Evolutionary conservation across 1,140 invertebrate species (phyloP).

Genomic region (Lepidotrigona ventralis): DNA sequence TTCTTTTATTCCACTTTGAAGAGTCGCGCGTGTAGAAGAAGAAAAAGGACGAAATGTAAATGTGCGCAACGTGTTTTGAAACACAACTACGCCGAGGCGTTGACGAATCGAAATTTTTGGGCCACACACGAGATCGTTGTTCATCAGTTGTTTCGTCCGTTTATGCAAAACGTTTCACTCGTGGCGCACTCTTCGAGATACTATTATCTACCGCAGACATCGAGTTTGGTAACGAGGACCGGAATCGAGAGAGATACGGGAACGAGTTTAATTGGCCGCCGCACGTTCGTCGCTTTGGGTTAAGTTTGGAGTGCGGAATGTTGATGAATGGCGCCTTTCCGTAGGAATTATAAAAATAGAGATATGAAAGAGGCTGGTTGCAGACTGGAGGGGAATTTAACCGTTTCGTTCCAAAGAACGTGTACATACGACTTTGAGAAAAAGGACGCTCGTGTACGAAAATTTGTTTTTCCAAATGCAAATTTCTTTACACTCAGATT

Average conservation of each 20-base stretch:
- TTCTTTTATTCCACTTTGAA: background rate
- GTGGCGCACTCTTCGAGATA: background rate
- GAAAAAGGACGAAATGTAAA: background rate
- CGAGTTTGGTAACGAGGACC: constrained; percentile 23
- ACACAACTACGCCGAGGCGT: background rate
- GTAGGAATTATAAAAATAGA: background rate
- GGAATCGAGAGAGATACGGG: background rate
- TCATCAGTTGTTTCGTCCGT: background rate
- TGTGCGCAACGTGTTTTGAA: too few relatives aligned
- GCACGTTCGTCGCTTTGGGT: background rate
- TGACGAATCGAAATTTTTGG: background rate
- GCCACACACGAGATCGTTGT: background rate
- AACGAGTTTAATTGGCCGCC: constrained; percentile 28
- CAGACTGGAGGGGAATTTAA: background rate
- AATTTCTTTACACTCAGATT: too few relatives aligned
- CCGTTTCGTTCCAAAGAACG: too few relatives aligned
- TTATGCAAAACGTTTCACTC: constrained; percentile 23
- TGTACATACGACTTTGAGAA: too few relatives aligned
- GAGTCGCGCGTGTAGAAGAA: background rate
- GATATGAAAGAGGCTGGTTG: too few relatives aligned
- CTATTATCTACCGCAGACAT: constrained; percentile 33
- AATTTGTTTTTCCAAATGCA: too few relatives aligned
- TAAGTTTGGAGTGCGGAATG: background rate
- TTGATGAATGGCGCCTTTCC: background rate
- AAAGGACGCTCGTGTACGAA: too few relatives aligned